Evolutionary conservation across 2,888 invertebrate genomes (phyloP), one percentile per base, ranked within the genome.

Genomic region (Scaptomyza polygonia): DNA sequence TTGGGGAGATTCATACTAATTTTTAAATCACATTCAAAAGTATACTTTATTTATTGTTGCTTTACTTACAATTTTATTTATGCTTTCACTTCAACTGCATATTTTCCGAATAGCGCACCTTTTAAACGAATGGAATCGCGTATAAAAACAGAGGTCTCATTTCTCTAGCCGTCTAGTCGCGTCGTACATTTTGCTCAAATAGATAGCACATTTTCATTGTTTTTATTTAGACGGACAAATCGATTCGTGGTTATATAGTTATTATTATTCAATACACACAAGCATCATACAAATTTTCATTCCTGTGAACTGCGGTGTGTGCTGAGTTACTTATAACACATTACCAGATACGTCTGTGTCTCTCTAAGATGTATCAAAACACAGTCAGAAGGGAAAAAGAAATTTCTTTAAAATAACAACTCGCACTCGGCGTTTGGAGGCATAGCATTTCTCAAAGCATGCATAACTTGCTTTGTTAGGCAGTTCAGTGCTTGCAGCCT

Each of bases 21-120:
- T 66, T 58, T 44, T 32, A 58, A 66, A 55, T 69, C 54, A 45
- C 32, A 30, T 39, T 45, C 56, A 68, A 27, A 27, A n/a, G 18
- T 1, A 27, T 16, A 52, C 9, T n/a, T n/a, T 16, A n/a, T 36
- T 30, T 44, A 21, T 34, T 29, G 3, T 36, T 29, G 9, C 29
- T 43, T 3, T 32, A 58, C n/a, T n/a, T n/a, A n/a, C n/a, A 68
- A 39, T 12, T 30, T 42, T 5, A 32, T 12, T 6, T 25, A 12
- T 12, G 29, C 21, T 16, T 34, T 11, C 11, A 3, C 32, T 27
- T 30, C 7, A 14, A 25, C 11, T 48, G 25, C n/a, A 16, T 21
- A 39, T 14, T 18, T 5, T n/a, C 18, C 14, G 30, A 32, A 54
- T 40, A 12, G 8, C 4, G n/a, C 12, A 5, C 49, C 11, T 54